These are phyloP conservation scores for Oedothorax gibbosus DNA, from an alignment of 1,140 invertebrate species.

Conservation along the genomic window DNA sequence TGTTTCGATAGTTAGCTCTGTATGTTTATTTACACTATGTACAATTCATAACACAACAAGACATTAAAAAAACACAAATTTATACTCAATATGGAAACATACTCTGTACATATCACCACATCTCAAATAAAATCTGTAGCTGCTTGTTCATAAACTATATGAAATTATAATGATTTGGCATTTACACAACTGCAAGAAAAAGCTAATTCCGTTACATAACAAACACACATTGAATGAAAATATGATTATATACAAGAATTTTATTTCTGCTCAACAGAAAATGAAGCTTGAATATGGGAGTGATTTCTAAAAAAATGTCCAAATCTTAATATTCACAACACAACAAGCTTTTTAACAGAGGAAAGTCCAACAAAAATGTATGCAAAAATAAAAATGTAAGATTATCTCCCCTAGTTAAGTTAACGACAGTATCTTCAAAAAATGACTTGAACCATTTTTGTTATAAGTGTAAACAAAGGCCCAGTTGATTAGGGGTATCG, in stretches of 20 bases:
- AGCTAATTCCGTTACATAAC: not conserved
- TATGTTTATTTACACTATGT: too few relatives aligned
- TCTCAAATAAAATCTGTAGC: not conserved
- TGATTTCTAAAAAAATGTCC: not conserved
- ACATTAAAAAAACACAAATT: too few relatives aligned
- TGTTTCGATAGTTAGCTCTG: too few relatives aligned
- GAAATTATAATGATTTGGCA: conserved; percentile 35
- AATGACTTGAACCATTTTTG: too few relatives aligned
- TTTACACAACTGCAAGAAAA: conserved; percentile 28
- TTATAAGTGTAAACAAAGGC: too few relatives aligned
- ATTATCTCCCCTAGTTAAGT: not conserved
- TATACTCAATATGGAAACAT: too few relatives aligned
- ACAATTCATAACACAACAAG: too few relatives aligned
- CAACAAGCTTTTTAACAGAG: conserved; percentile 3
- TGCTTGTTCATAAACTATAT: conserved; percentile 27
- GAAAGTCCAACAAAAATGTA: conserved; percentile 22
- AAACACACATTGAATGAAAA: not conserved
- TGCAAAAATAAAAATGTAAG: conserved; percentile 15
- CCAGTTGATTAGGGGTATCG: too few relatives aligned
- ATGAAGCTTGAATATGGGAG: not conserved
- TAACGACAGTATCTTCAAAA: too few relatives aligned
- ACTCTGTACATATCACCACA: conserved; percentile 25
- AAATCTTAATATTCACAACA: not conserved
- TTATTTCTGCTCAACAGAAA: conserved; percentile 10
- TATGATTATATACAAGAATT: conserved; percentile 22